These are phyloP conservation scores for Mya arenaria DNA, from an alignment of 1,140 invertebrate species.

Conservation along the genomic window DNA sequence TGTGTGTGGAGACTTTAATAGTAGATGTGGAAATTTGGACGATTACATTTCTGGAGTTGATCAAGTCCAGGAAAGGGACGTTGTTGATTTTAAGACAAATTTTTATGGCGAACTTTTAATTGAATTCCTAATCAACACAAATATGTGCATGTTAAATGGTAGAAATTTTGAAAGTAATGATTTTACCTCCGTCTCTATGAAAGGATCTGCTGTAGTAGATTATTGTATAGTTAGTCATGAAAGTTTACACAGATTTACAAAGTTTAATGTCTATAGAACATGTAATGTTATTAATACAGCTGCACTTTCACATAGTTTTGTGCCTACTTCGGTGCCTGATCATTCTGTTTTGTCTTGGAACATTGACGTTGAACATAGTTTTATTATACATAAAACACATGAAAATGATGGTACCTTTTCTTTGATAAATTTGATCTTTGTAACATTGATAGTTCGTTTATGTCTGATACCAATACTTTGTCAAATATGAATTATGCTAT, in stretches of 20 bases:
- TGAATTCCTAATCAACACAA: slow-evolving; percentile 32
- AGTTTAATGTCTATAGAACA: slow-evolving; percentile 4
- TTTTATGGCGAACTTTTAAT: slow-evolving; percentile 9
- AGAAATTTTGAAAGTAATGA: slow-evolving; percentile 32
- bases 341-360: too few relatives aligned
- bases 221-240: slow-evolving; percentile 35
- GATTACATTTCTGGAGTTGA: slow-evolving; percentile 37
- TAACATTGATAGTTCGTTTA: too few relatives aligned
- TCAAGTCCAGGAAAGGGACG: slow-evolving; percentile 1
- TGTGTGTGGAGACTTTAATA: slow-evolving; percentile 29
- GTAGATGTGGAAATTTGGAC: neutral
- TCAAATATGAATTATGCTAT: too few relatives aligned
- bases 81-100: slow-evolving; percentile 25
- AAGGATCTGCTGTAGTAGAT: slow-evolving; percentile 45
- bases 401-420: too few relatives aligned
- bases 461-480: too few relatives aligned
- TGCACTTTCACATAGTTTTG: neutral
- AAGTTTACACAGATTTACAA: neutral
- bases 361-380: too few relatives aligned
- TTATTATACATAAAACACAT: too few relatives aligned
- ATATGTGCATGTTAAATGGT: slow-evolving; percentile 38
- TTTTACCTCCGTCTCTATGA: slow-evolving; percentile 38
- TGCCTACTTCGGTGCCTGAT: neutral
- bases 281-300: neutral
- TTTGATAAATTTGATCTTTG: too few relatives aligned